A percentile compares a stretch with the other conserved stretches of the same genome.
Evolutionary conservation across 2,888 invertebrate species (phyloP).

Genomic region (Campoletis raptor): DNA sequence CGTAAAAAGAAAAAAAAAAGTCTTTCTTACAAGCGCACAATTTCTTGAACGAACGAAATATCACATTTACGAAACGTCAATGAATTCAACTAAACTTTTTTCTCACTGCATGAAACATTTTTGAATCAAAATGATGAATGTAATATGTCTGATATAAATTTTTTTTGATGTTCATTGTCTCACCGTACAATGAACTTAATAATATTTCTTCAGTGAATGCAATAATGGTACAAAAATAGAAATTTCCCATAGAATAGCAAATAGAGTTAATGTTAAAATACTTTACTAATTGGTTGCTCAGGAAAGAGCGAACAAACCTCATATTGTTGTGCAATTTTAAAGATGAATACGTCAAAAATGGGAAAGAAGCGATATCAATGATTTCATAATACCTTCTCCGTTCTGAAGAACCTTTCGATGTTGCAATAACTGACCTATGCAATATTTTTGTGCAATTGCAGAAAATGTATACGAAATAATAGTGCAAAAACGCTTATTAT

Average conservation of each 20-base stretch:
- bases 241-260: neutral
- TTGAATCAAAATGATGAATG: neutral
- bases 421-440: conserved; percentile 36
- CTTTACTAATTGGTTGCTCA: neutral
- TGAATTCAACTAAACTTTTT: too few relatives aligned
- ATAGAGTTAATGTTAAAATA: neutral
- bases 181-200: neutral
- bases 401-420: conserved; percentile 12
- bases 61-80: too few relatives aligned
- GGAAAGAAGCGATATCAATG: conserved; percentile 40
- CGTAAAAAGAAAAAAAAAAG: too few relatives aligned
- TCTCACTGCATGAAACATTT: too few relatives aligned
- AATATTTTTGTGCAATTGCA: conserved; percentile 3
- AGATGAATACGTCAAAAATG: conserved; percentile 37
- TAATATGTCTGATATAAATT: neutral
- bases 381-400: conserved; percentile 22
- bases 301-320: conserved; percentile 16
- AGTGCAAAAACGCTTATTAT: neutral
- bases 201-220: neutral
- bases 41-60: too few relatives aligned
- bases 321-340: conserved; percentile 43
- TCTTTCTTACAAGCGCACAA: too few relatives aligned
- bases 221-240: neutral
- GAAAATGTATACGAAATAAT: neutral
- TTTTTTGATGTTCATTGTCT: neutral